Evolutionary conservation across 2,113 vertebrate genomes (phyloP), one percentile per base, ranked within the genome.

Genomic region (Apistogramma diplotaenia): DNA sequence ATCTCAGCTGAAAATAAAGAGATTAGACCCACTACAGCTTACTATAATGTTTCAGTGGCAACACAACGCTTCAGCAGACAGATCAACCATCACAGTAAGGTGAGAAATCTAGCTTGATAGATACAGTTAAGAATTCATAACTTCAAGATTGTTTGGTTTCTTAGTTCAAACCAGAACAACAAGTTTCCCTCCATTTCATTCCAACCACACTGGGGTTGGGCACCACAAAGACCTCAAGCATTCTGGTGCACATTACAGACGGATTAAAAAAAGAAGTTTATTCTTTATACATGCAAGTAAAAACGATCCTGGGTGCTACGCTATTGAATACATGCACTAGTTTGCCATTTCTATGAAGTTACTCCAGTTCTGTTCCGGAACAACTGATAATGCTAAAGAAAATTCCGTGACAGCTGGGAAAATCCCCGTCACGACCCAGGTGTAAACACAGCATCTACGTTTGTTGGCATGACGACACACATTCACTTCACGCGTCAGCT

Each of bases 341-440:
- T 19, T 49, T 49, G 4, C 9, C 40, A 49, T 70, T 53, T 53
- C 46, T 33, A 53, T 71, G 1, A 51, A 21, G 1, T 71, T 51
- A 53, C 4, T 71, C 31, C 46, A 53, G 23, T 53, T 51, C 12
- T 2, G 46, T 29, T 43, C 40, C 21, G 37, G 21, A 46, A 25
- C 31, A 56, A 54, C 72, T 46, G 25, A 56, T 10, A 49, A 72
- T 81, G 87, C 85, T 60, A 57, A 75, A 72, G 13, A 23, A 51
- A 75, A 67, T 73, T 31, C 1, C 40, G 31, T 46, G 35, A 82
- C 87, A 90, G 76, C 87, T 85, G 89, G 10, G n/a, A 31, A n/a
- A 74, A 77, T 90, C 89, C 87, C 74, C 77, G 72, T 74, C 76
- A 78, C 59, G 35, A 58, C 1, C 11, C 40, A 18, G 59, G 58